Evolutionary conservation across 2,113 vertebrate species (phyloP), one percentile per base, ranked within the genome.

Genomic region (Xerus inauris): DNA sequence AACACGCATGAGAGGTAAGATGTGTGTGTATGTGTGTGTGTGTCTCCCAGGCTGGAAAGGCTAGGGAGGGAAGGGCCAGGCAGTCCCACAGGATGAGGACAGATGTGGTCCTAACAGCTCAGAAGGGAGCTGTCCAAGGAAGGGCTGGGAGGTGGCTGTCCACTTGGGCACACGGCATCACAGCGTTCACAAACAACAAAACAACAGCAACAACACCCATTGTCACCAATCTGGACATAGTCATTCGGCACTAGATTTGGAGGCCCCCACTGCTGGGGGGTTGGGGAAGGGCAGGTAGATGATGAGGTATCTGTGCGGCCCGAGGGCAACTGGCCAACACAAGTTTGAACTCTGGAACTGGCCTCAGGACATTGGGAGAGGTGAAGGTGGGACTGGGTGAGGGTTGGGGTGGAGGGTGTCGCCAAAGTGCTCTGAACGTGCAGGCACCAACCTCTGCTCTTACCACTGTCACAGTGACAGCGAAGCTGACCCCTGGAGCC

Each of bases 1-100:
- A 97, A 97, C 94, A 98, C 96, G 95, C 95, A 97, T 97, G 97
- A 98, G 98, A 98, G 98, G 98, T 98, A 97, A 98, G 89, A 96
- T 97, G 82, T 95, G 80, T 95, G 90, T 95, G 42, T 84, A 45
- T 81, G 40, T 14, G 4, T 81, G 32, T 67, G n/a, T 54, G 64
- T 47, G 54, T 96, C 96, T 96, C 96, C 97, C 96, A 96, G 96
- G 97, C 96, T 97, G 94, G 97, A 97, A 95, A 86, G 96, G 93
- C 54, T 85, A 81, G 89, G 92, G 92, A 94, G 92, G 94, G 93
- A 93, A 89, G 92, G 90, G 92, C 94, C 94, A 96, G 97, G 97
- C 71, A 17, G 97, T 94, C 97, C 97, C 97, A 97, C 57, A 35
- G 92, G 95, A 92, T 75, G 89, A 97, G 96, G 97, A 97, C 90